phyloP scores from a whole-genome alignment of 2,113 vertebrate species.

The Mirza zaza region DNA sequence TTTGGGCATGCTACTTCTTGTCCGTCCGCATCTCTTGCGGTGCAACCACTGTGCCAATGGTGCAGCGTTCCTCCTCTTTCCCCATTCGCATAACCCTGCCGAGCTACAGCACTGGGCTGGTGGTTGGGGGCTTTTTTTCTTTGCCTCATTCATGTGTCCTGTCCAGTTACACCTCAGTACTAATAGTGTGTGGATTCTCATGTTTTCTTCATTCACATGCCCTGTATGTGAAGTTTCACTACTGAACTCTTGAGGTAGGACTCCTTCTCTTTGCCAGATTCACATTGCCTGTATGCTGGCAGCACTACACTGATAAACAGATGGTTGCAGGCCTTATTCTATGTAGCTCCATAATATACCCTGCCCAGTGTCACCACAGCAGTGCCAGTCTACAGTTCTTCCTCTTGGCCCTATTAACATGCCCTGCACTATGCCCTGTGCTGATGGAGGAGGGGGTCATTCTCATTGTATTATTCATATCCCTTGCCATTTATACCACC shows the following conservation, averaged over 20 bases:
- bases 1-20: background rate
- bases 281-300: background rate
- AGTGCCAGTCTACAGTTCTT: background rate
- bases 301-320: background rate
- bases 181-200: background rate
- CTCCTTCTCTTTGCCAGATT: background rate
- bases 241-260: background rate
- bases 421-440: background rate
- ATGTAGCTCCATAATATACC: background rate
- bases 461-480: background rate
- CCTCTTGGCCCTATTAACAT: background rate
- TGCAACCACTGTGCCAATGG: background rate
- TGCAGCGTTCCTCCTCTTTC: background rate
- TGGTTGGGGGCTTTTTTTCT: background rate
- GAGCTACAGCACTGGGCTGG: background rate
- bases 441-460: background rate
- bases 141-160: background rate
- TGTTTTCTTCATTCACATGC: background rate
- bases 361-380: background rate
- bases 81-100: background rate
- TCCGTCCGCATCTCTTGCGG: rapidly evolving
- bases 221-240: background rate
- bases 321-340: background rate
- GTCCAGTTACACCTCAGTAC: background rate
- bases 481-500: background rate